Evolutionary conservation across 1,140 invertebrate genomes (phyloP).

Genomic region (Drosophila chauvacae): DNA sequence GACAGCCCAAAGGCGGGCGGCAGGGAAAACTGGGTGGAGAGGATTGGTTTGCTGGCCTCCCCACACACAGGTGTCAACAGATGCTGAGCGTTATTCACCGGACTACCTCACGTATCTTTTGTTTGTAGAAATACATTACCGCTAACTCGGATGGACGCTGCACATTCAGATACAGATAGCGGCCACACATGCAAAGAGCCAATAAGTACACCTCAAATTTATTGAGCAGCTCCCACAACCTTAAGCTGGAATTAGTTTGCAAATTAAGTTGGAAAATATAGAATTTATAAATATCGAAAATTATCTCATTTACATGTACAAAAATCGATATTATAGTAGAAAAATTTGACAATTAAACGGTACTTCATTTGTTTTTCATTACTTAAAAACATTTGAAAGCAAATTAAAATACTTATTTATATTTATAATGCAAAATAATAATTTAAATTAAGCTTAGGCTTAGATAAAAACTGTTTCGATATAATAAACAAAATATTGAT

Average conservation of each 20-base stretch:
- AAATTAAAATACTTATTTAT: too few species aligned
- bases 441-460: too few species aligned
- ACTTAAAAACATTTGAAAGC: too few species aligned
- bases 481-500: too few species aligned
- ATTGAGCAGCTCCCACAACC: neutral
- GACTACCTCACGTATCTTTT: constrained; percentile 19
- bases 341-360: too few species aligned
- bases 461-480: too few species aligned
- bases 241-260: neutral
- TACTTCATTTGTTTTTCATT: too few species aligned
- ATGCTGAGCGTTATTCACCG: constrained; percentile 45
- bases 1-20: constrained; percentile 19
- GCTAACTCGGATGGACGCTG: neutral
- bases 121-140: constrained; percentile 14
- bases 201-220: neutral
- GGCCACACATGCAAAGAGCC: constrained; percentile 5
- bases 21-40: neutral
- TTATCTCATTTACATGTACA: too few species aligned
- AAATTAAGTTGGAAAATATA: neutral
- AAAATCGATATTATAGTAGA: too few species aligned
- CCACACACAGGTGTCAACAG: constrained; percentile 39
- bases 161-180: neutral
- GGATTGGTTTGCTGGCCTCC: neutral
- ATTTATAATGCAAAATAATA: too few species aligned
- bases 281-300: too few species aligned